Conservation (phyloP, 2,113 vertebrate species). For the Callocephalon fimbriatum region DNA sequence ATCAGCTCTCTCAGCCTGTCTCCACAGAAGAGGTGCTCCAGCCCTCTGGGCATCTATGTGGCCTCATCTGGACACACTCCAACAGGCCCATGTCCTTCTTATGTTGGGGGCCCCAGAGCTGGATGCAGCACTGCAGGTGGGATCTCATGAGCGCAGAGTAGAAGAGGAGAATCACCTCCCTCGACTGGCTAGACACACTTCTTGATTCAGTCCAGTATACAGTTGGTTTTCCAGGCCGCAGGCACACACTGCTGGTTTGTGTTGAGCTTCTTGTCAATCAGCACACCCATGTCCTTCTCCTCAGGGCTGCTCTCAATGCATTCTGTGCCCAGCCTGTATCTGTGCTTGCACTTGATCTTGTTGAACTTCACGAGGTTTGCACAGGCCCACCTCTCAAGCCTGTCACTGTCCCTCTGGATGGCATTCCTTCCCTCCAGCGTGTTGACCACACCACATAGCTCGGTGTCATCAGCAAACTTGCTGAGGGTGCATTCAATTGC, state of each 20-base stretch:
- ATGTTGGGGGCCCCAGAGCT: background rate
- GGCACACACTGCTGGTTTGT: background rate
- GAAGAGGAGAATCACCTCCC: background rate
- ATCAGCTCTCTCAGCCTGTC: background rate
- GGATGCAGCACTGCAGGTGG: background rate
- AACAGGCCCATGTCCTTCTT: background rate
- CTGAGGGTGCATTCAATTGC: background rate
- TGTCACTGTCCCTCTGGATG: background rate
- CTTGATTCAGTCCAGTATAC: background rate
- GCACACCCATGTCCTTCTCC: background rate
- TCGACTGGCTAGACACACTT: background rate
- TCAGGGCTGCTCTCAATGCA: background rate
- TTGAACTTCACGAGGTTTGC: background rate
- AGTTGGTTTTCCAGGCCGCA: background rate
- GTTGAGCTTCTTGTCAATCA: background rate
- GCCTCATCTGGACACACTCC: background rate
- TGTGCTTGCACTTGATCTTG: background rate
- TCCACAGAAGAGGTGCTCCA: background rate
- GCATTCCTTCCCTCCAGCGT: background rate
- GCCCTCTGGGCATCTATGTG: background rate
- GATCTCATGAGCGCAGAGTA: background rate
- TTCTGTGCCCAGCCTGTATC: background rate
- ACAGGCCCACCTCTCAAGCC: background rate
- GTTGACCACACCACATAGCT: background rate
- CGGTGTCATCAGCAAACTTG: background rate